Evolutionary conservation across 2,888 invertebrate genomes (phyloP), one percentile per base, ranked within the genome.

Genomic region (Catocala sponsa): DNA sequence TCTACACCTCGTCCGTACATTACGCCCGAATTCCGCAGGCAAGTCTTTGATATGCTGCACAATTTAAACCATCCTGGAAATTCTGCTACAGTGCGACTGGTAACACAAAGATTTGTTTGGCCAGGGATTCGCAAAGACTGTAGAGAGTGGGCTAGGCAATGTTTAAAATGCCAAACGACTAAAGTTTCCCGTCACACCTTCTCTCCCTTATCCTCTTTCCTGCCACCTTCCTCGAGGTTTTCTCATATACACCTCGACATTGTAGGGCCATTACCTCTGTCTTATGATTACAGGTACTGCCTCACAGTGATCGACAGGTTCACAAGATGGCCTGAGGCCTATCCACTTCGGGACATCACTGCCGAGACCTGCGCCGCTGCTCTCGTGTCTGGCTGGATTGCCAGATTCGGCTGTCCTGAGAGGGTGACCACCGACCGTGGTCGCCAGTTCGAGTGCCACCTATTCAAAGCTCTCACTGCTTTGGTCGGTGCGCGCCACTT

Each of bases 261-360:
- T 2, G 32, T 64, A 6, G 68, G 70, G 5, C 68, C 70, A 0
- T 15, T 72, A 42, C 60, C 47, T 0, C 35, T 62, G 1, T 54
- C 48, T 4, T 5, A 55, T 0, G 63, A 59, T n/a, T 51, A 59
- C 41, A 55, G 59, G 9, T 72, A 74, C 47, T 62, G 15, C 6
- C 49, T 76, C 0, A 76, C 76, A 0, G 65, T 73, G 1, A 72
- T 15, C 15, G 15, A 15, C 15, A 15, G 15, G 15, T 15, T 15
- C 15, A 15, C 15, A 15, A 0, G 15, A 11, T 84, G 80, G 82
- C 78, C 80, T n/a, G n/a, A n/a, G n/a, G n/a, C n/a, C n/a, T n/a
- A n/a, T n/a, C n/a, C n/a, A n/a, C n/a, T 2, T 15, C 15, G 75
- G 6, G 53, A 43, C 41, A 60, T 81, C 7, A 80, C 84, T 0